Base-by-base conservation (phyloP, 2,113 vertebrate species). In the Passer domesticus region DNA sequence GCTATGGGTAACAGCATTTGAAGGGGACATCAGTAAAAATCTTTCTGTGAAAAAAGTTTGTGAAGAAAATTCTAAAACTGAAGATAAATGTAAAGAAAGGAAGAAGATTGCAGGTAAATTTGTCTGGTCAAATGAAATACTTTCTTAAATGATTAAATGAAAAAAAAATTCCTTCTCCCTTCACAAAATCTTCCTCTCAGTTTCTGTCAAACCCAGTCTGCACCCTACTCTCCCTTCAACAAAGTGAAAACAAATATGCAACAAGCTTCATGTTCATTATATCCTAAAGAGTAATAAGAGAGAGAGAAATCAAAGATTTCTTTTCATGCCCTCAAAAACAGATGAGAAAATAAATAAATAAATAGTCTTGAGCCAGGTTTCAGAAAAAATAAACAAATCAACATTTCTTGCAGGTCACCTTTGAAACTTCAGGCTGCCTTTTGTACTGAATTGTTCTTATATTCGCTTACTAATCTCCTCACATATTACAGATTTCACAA, bases 401-500 rank as follows among this genome's bases (percentile, higher is more conserved):
- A 60, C 24, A 37, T 75, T 89, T 43, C 28, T 82, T 79, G 9
- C 64, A 81, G 37, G 60, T 87, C 84, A 69, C 58, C 81, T 94
- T 76, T 87, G 49, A 84, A 92, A 76, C 80, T 89, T 94, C 18
- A 89, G 58, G 16, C 37, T 94, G 60, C 22, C 24, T 95, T 95
- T 87, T 75, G 35, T 72, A 84, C 31, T 64, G 77, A 79, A 41
- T 73, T 50, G 92, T 82, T 73, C 69, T 43, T 92, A 64, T 11
- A 87, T 56, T 89, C 2, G 0, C 69, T 96, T 96, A 69, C 44
- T 91, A 93, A 96, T 93, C 96, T 94, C 83, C 92, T 96, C 93
- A 96, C 83, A 95, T 89, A 94, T 84, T 87, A 49, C 53, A 92
- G 81, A 96, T 97, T 97, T 96, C 91, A 96, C 94, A 97, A 97